Evolutionary conservation across 2,113 vertebrate genomes (phyloP).

Genomic region (Australoheros scitulus): DNA sequence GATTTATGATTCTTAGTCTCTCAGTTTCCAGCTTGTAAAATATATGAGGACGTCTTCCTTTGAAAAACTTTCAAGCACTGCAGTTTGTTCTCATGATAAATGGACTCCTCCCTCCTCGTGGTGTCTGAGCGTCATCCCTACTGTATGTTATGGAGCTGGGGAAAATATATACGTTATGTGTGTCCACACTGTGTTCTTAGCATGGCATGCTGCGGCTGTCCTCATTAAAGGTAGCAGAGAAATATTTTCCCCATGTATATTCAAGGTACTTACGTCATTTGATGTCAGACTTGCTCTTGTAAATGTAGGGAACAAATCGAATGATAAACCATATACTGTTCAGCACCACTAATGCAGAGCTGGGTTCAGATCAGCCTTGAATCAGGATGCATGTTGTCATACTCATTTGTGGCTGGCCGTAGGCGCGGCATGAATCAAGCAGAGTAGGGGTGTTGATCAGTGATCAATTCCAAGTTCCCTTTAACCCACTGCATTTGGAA

Average conservation of each 20-base stretch:
- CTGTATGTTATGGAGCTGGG: slow-evolving; percentile 8
- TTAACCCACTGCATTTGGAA: slow-evolving; percentile 1
- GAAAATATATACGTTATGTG: slow-evolving; percentile 32
- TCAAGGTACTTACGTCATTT: slow-evolving; percentile 43
- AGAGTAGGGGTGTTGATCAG: slow-evolving; percentile 33
- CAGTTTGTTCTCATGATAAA: slow-evolving; percentile 25
- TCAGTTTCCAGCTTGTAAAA: slow-evolving; percentile 49
- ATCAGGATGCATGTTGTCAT: slow-evolving; percentile 28
- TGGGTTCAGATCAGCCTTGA: neutral
- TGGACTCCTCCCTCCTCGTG: neutral
- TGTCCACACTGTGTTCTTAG: slow-evolving; percentile 7
- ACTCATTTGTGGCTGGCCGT: slow-evolving; percentile 10
- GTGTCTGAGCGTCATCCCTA: slow-evolving; percentile 13
- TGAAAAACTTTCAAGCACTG: neutral
- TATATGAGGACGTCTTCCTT: slow-evolving; percentile 17
- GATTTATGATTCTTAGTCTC: slow-evolving; percentile 48
- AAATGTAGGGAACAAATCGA: slow-evolving; percentile 40
- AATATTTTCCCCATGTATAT: slow-evolving; percentile 35
- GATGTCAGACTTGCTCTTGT: slow-evolving; percentile 10
- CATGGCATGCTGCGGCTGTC: neutral
- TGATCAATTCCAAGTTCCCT: slow-evolving; percentile 42
- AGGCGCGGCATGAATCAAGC: slow-evolving; percentile 43
- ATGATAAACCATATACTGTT: slow-evolving; percentile 16
- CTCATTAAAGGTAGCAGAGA: slow-evolving; percentile 1
- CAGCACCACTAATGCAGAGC: neutral